Conservation (phyloP, 37 sponge, comb jelly and placozoan genomes). For the Bolinopsis microptera region DNA sequence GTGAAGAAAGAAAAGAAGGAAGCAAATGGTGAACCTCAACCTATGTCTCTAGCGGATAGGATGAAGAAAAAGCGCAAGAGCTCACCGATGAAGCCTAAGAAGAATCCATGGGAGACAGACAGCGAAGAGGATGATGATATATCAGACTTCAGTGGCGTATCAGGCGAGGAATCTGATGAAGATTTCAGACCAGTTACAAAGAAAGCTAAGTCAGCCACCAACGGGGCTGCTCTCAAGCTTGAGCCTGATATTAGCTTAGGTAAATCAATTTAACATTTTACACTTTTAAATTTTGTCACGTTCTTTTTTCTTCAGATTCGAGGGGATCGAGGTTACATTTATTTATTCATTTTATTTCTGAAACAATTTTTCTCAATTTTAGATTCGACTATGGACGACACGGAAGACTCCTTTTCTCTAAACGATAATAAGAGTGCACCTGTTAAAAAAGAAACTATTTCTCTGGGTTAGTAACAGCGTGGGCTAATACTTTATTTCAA, state of each 20-base stretch:
- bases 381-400: not conserved
- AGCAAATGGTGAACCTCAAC: not conserved
- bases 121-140: not conserved
- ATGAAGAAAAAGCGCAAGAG: constrained; percentile 42
- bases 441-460: not conserved
- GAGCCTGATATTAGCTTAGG: not conserved
- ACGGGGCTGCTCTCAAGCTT: not conserved
- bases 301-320: not conserved
- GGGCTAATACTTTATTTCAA: too few species aligned
- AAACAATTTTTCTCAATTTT: too few species aligned
- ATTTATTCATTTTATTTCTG: too few species aligned
- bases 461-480: not conserved
- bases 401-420: not conserved
- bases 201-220: not conserved
- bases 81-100: constrained; percentile 9
- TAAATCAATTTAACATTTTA: not conserved
- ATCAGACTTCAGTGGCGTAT: not conserved
- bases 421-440: not conserved
- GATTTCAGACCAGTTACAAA: not conserved
- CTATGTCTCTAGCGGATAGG: not conserved
- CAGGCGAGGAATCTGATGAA: not conserved
- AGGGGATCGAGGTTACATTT: too few species aligned
- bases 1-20: constrained; percentile 53
- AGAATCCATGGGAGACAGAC: constrained; percentile 38
- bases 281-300: not conserved